Evolutionary conservation across 2,113 vertebrate species (phyloP), one percentile per base, ranked within the genome.

Genomic region (human): DNA sequence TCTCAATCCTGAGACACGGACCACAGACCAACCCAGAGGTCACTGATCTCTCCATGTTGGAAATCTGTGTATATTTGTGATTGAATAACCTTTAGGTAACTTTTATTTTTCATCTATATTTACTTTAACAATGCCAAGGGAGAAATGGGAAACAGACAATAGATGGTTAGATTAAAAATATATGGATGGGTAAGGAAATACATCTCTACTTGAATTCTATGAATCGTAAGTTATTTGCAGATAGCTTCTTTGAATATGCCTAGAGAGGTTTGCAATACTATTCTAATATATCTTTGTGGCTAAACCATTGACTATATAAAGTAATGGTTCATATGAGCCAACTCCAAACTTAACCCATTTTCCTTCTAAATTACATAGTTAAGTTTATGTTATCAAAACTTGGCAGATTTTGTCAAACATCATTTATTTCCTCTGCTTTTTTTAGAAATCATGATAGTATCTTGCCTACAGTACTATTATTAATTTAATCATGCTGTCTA

Each of bases 31-130:
- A 79, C 38, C 76, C 8, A 27, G 45, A 75, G 90, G 92, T 70
- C 64, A 85, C 4, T 92, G 95, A 86, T 17, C 90, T 38, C 38
- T 52, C 14, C 1, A 3, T 64, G 55, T 43, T 95, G 95, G 68
- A 95, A 59, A 64, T 86, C 45, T 57, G 2, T 52, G 78, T 89
- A 30, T 96, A 92, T 94, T 90, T 96, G 66, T 97, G 93, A 75
- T n/a, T 76, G 85, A 98, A 86, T 95, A 59, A 73, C 75, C 52
- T 94, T 94, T 70, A 18, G 55, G 14, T 95, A 94, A 73, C 57
- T 96, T 72, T 13, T 89, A 5, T 92, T 79, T 95, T 85, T 48
- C 13, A 55, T 87, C 57, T 79, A 43, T 89, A 30, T 90, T 81
- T 57, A 14, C n/a, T 93, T 43, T 68, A 97, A 30, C 5, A 6